These are phyloP conservation scores for Agrotis puta DNA, from an alignment of 2,888 invertebrate genomes.

Conservation along the genomic window DNA sequence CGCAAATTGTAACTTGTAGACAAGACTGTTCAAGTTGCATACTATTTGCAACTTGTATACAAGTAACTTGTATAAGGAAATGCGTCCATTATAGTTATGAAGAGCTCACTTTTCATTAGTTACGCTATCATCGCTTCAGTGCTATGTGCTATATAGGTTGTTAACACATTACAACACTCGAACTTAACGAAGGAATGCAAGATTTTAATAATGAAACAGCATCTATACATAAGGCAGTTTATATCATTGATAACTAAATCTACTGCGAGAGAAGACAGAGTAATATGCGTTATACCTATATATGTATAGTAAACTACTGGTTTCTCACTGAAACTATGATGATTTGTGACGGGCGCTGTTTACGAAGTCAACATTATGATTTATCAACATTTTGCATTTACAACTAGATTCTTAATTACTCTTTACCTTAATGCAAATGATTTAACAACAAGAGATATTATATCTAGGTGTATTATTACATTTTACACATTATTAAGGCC, in stretches of 20 bases:
- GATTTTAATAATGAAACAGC: constrained; percentile 40
- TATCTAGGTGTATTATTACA: constrained; percentile 15
- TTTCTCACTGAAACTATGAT: constrained; percentile 14
- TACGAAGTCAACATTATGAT: background rate
- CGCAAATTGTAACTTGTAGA: too few species aligned
- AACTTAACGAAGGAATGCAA: constrained; percentile 59
- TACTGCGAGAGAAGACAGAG: constrained; percentile 54
- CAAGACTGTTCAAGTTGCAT: too few species aligned
- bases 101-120: constrained; percentile 8
- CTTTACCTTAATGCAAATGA: constrained; percentile 17
- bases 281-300: constrained; percentile 24
- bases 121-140: background rate
- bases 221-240: constrained; percentile 55
- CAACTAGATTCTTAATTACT: constrained; percentile 25
- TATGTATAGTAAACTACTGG: constrained; percentile 14
- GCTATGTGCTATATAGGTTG: background rate
- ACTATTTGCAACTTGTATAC: background rate
- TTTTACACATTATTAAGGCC: constrained; percentile 48
- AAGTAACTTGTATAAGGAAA: too few species aligned
- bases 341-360: constrained; percentile 9
- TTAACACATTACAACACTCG: constrained; percentile 9
- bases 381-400: constrained; percentile 7
- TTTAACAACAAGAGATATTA: constrained; percentile 19
- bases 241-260: constrained; percentile 25
- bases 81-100: background rate